These are phyloP conservation scores for Semnornis frantzii DNA, from an alignment of 2,113 vertebrate species.

Conservation along the genomic window DNA sequence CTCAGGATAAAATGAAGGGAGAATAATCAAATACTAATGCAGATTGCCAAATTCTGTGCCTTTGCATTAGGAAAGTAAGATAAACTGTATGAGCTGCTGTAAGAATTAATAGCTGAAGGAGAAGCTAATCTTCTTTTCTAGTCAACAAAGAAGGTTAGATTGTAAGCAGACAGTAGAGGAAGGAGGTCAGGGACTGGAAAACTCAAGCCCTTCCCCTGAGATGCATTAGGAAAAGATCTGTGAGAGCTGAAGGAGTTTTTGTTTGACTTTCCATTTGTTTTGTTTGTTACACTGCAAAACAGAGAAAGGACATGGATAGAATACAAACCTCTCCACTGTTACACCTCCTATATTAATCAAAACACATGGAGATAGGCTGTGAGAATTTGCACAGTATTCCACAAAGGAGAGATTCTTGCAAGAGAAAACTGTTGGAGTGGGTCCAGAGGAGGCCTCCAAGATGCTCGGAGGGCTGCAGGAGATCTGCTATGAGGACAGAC, in stretches of 20 bases:
- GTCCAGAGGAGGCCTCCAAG: no score
- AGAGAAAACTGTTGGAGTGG: background rate
- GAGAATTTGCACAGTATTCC: background rate
- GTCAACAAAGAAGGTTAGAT: constrained; percentile 14
- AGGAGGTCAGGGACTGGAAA: constrained; percentile 13
- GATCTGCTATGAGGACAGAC: no score
- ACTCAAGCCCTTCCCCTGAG: constrained; percentile 26
- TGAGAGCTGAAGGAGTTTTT: constrained; percentile 49
- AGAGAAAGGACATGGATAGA: constrained; percentile 18
- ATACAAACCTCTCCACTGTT: constrained; percentile 44
- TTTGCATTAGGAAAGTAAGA: background rate
- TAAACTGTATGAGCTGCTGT: background rate
- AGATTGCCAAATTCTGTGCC: background rate
- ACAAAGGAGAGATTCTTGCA: constrained; percentile 2
- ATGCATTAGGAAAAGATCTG: constrained; percentile 53
- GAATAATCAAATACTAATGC: background rate
- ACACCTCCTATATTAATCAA: constrained; percentile 47
- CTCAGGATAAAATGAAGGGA: background rate
- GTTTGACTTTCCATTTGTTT: constrained; percentile 45
- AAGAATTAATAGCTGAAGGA: background rate
- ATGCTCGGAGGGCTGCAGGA: no score
- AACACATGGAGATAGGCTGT: constrained; percentile 16
- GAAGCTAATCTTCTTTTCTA: background rate
- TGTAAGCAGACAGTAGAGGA: constrained; percentile 15
- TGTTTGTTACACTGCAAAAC: constrained; percentile 5